Conservation (phyloP, 2,888 invertebrate genomes). For the Sarcophaga caerulescens region DNA sequence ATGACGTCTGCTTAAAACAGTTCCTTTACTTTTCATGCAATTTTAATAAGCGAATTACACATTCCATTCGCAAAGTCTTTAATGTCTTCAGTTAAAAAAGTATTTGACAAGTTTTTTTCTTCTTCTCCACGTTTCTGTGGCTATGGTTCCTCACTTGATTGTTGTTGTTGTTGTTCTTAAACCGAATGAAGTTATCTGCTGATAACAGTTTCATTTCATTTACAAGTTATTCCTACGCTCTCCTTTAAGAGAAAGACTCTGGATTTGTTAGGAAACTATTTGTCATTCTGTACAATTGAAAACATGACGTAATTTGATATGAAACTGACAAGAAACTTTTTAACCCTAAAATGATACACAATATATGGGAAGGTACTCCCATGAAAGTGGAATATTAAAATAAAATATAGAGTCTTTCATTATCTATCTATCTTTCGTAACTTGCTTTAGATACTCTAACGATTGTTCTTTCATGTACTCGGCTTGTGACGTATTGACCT, state of each 20-base stretch:
- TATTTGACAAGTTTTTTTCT: conserved; percentile 23
- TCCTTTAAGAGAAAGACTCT: not conserved
- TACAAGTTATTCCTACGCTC: conserved; percentile 38
- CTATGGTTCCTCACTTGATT: not conserved
- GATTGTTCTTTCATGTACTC: too few relatives aligned
- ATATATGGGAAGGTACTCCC: not conserved
- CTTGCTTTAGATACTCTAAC: too few relatives aligned
- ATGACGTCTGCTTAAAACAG: conserved; percentile 33
- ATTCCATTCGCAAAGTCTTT: not conserved
- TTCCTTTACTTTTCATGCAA: not conserved
- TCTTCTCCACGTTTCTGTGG: too few relatives aligned
- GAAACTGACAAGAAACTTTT: not conserved
- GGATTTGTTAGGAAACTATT: conserved; percentile 30
- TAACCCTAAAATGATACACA: not conserved
- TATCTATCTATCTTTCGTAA: too few relatives aligned
- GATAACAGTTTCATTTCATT: conserved; percentile 14
- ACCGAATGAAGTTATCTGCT: conserved; percentile 5
- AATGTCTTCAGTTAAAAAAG: not conserved
- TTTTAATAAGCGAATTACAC: conserved; percentile 9
- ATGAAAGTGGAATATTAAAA: too few relatives aligned
- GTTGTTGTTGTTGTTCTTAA: not conserved
- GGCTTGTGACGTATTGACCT: too few relatives aligned
- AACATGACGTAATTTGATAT: not conserved
- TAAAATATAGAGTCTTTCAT: too few relatives aligned
- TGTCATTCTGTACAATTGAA: conserved; percentile 37